Evolutionary conservation across 2,797 vertebrate genomes (phyloP).

Genomic region (Pterois miles): DNA sequence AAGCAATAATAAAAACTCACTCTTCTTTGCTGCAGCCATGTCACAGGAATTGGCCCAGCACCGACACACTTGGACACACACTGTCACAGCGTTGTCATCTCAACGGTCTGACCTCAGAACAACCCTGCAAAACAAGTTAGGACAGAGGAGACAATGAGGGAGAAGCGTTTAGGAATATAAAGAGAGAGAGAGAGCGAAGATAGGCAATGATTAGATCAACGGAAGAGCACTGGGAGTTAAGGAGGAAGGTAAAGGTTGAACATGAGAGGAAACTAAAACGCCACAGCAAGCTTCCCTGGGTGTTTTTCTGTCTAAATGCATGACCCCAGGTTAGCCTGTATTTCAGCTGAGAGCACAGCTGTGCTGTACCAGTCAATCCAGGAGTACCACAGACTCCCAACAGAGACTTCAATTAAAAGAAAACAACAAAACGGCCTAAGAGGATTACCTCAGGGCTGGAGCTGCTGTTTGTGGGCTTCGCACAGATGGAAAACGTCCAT

Average conservation of each 20-base stretch:
- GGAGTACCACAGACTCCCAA: conserved; percentile 44
- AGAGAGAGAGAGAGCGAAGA: not conserved
- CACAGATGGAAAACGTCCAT: conserved; percentile 49
- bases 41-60: conserved; percentile 42
- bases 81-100: conserved; percentile 72
- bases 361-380: conserved; percentile 32
- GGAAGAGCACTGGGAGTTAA: not conserved
- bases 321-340: conserved; percentile 13
- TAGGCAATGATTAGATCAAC: conserved; percentile 27
- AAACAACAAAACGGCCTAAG: conserved; percentile 72
- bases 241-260: not conserved
- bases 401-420: conserved; percentile 65
- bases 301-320: conserved; percentile 39
- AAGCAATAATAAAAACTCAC: conserved; percentile 55
- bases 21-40: conserved; percentile 77
- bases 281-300: not conserved
- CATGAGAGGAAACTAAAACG: not conserved
- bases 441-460: conserved; percentile 64
- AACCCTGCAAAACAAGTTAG: conserved; percentile 59
- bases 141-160: conserved; percentile 7
- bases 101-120: conserved; percentile 52
- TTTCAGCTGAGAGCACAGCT: conserved; percentile 47
- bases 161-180: not conserved
- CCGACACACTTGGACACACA: conserved; percentile 44
- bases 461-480: conserved; percentile 30